phyloP scores from a whole-genome alignment of 2,888 invertebrate species.

The Entomobrya proxima region DNA sequence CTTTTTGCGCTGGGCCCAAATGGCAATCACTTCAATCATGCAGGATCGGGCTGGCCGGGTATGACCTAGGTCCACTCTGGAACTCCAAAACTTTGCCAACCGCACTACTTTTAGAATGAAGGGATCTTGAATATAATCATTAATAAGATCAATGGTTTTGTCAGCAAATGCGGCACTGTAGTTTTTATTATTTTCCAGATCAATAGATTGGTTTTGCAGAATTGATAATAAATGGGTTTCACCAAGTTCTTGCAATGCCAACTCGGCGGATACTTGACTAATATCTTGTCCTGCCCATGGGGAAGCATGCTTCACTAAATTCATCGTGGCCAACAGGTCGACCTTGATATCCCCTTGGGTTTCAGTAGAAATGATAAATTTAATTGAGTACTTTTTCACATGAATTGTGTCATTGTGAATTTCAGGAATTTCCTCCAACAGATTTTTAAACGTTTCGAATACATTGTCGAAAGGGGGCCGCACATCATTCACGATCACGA shows the following conservation, averaged over 20 bases:
- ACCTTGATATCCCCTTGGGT: not conserved
- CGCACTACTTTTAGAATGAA: not conserved
- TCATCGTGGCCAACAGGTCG: constrained; percentile 21
- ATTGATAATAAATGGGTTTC: not conserved
- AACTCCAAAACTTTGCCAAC: constrained; percentile 19
- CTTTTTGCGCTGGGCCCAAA: not conserved
- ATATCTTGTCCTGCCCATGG: not conserved
- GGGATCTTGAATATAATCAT: not conserved
- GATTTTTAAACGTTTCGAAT: not conserved
- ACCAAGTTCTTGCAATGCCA: not conserved
- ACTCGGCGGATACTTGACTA: not conserved
- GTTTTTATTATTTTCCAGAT: not conserved
- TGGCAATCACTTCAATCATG: constrained; percentile 34
- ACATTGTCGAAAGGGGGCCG: constrained; percentile 8
- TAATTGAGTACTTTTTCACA: not conserved
- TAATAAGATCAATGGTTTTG: not conserved
- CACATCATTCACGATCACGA: constrained; percentile 13
- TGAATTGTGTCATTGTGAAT: not conserved
- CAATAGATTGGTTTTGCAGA: not conserved
- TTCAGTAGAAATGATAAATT: not conserved
- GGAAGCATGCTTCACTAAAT: not conserved
- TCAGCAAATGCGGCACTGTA: constrained; percentile 12
- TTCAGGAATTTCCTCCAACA: not conserved
- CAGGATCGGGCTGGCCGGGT: not conserved
- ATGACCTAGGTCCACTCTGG: not conserved